These are phyloP conservation scores for Mesoclemmys tuberculata DNA, from an alignment of 2,113 vertebrate genomes.

Conservation along the genomic window DNA sequence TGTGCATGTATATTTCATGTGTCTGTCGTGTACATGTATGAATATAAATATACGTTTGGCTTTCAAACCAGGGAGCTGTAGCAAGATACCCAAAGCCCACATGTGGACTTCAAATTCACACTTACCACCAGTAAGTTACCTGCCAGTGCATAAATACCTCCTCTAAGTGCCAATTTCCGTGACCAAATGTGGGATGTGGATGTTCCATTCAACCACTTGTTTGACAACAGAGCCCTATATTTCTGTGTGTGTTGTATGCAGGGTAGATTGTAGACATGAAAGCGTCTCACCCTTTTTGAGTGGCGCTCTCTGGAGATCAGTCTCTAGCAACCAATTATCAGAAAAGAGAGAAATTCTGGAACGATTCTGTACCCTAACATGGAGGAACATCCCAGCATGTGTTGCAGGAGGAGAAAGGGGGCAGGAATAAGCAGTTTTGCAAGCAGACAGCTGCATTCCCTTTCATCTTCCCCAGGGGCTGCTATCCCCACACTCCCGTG, in stretches of 20 bases:
- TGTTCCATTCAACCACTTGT: not conserved
- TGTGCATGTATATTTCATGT: not conserved
- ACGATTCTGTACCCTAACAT: not conserved
- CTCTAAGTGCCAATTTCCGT: not conserved
- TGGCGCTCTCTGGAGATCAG: not conserved
- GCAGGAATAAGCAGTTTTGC: not conserved
- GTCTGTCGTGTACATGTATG: not conserved
- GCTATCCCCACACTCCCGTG: no score
- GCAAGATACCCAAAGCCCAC: not conserved
- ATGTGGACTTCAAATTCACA: not conserved
- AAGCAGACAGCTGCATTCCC: not conserved
- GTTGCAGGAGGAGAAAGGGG: not conserved
- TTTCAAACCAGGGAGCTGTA: not conserved
- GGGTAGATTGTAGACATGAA: not conserved
- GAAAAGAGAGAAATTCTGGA: not conserved
- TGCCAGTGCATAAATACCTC: not conserved
- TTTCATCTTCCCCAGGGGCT: not conserved
- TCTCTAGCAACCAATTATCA: not conserved
- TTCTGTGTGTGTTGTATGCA: not conserved
- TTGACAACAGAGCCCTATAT: no score
- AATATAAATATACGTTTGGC: not conserved
- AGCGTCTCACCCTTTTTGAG: not conserved
- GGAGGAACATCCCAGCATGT: not conserved
- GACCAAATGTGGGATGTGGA: not conserved
- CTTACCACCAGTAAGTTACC: no score